Evolutionary conservation across 2,888 invertebrate species (phyloP), one percentile per base, ranked within the genome.

Genomic region (Athetis lepigone): DNA sequence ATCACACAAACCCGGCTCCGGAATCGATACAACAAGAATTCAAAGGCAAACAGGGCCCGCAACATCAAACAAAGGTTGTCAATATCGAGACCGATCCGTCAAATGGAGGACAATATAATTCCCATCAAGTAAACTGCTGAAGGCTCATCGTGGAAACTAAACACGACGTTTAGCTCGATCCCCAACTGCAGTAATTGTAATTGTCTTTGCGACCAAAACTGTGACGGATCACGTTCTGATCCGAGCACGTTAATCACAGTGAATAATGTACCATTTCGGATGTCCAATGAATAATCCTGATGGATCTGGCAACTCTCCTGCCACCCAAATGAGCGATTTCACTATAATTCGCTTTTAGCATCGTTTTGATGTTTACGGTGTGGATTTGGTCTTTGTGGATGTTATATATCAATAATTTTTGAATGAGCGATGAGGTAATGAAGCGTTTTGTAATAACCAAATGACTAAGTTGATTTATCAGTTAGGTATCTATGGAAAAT

Each of bases 241-340:
- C 84, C 79, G 71, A 78, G 74, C 54, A 85, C 84, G 84, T 89
- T 86, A 87, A 86, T 89, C 89, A 88, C 82, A 72, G 72, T 86
- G 86, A 87, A 87, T 87, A 85, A 88, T 88, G 85, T 80, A 80
- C 80, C 80, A 71, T 75, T 82, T 77, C 68, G 80, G 63, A 78
- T 75, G 76, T 76, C 78, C 77, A 70, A 78, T 75, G 69, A 76
- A 79, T 85, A 84, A 83, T 81, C 82, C 79, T 77, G 80, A 82
- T 80, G 65, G 78, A 87, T 80, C 78, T 79, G 70, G 61, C 59
- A 50, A 55, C 65, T 74, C 56, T 59, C 74, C 47, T 68, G 63
- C 69, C 63, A 47, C 42, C 46, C 50, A 56, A 73, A 68, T 77
- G 58, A 76, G 54, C 52, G 63, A 59, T 77, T 77, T 66, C 54